These are phyloP conservation scores for Nudaria mundana DNA, from an alignment of 2,888 invertebrate genomes.

Conservation along the genomic window DNA sequence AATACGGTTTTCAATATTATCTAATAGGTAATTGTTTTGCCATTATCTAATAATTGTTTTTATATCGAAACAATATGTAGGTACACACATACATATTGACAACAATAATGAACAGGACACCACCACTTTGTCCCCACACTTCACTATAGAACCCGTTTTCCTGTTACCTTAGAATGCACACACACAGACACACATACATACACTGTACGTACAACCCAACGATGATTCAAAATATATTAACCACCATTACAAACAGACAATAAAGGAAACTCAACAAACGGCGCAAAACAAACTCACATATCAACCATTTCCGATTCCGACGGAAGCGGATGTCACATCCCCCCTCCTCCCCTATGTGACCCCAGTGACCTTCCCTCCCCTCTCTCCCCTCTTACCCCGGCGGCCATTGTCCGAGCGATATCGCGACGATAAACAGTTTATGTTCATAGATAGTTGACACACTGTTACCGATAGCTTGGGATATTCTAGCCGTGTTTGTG, in stretches of 20 bases:
- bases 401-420: constrained; percentile 36
- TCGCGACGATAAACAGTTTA: constrained; percentile 38
- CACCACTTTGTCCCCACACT: neutral
- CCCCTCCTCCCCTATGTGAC: constrained; percentile 11
- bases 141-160: constrained; percentile 9
- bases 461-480: constrained; percentile 16
- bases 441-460: constrained; percentile 37
- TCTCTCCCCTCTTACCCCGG: constrained; percentile 7
- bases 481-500: neutral
- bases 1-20: too few species aligned
- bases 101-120: neutral
- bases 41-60: neutral
- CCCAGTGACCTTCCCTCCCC: constrained; percentile 1
- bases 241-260: constrained; percentile 32
- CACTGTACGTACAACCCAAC: constrained; percentile 14
- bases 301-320: constrained; percentile 53
- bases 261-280: constrained; percentile 43
- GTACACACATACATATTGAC: neutral
- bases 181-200: constrained; percentile 3
- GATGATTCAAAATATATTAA: constrained; percentile 31
- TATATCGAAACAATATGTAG: neutral
- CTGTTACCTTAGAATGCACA: constrained; percentile 6
- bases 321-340: constrained; percentile 47
- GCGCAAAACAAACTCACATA: constrained; percentile 60
- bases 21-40: neutral